Percentiles rank a stretch among this genome's conserved stretches.
Evolutionary conservation across 2,797 vertebrate genomes (phyloP).

Genomic region (Peromyscus melanophrys): DNA sequence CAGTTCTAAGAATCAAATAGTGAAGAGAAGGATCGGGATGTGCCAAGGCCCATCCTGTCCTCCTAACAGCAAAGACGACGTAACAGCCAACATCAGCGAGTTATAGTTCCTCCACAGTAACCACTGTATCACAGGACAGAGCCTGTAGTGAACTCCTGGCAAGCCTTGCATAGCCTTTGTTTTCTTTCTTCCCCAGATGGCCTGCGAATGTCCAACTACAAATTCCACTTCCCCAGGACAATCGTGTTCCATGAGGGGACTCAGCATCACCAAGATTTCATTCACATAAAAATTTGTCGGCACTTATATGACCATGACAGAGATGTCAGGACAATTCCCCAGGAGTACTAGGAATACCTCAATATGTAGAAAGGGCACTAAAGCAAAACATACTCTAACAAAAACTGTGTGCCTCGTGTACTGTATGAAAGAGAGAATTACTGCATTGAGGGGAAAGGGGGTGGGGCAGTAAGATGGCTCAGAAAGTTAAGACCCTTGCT

Average conservation of each 20-base stretch:
- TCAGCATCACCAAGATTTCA: not conserved
- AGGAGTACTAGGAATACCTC: not conserved
- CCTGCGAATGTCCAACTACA: not conserved
- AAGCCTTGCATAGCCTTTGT: not conserved
- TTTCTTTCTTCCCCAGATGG: not conserved
- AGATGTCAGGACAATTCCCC: constrained; percentile 27
- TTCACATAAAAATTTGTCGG: not conserved
- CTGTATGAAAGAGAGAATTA: not conserved
- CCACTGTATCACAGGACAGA: not conserved
- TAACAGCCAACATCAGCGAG: not conserved
- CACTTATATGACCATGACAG: not conserved
- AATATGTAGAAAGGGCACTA: constrained; percentile 2
- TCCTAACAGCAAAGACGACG: not conserved
- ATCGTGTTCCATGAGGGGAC: not conserved
- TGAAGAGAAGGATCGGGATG: not conserved
- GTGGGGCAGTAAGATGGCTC: not conserved
- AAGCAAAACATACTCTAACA: not conserved
- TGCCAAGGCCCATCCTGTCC: not conserved
- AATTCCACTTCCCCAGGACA: not conserved
- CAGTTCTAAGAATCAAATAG: not conserved
- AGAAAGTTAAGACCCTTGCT: not conserved
- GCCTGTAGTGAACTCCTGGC: not conserved
- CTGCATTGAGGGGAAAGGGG: not conserved
- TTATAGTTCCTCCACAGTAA: not conserved
- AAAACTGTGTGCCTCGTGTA: not conserved